phyloP scores from a whole-genome alignment of 2,113 vertebrate species.

The Ciconia maguari region DNA sequence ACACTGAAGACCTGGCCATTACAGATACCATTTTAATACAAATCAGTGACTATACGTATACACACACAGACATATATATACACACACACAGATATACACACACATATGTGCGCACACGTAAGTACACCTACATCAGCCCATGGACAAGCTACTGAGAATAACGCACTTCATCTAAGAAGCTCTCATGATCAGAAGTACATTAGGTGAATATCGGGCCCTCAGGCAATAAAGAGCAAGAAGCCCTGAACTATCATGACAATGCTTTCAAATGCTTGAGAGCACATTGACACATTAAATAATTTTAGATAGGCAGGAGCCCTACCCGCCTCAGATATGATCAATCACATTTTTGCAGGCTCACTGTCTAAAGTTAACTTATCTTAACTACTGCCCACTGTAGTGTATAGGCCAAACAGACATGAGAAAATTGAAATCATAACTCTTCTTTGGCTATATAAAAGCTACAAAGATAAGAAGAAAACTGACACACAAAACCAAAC shows the following conservation, averaged over 20 bases:
- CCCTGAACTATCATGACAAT: not conserved
- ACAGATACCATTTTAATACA: not conserved
- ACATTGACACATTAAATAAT: not conserved
- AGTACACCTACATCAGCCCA: not conserved
- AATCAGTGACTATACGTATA: not conserved
- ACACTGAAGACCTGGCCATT: not conserved
- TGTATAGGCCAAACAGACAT: rapidly evolving
- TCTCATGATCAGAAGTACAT: not conserved
- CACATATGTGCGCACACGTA: not conserved
- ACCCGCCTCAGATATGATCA: not conserved
- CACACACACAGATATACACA: not conserved
- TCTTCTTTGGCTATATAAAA: not conserved
- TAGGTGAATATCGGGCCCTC: not conserved
- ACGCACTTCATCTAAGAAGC: not conserved
- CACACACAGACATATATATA: too few species aligned
- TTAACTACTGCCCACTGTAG: not conserved
- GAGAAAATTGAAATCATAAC: not conserved
- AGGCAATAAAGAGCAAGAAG: not conserved
- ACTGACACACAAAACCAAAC: not conserved
- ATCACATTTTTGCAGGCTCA: not conserved
- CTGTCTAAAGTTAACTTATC: not conserved
- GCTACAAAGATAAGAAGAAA: not conserved
- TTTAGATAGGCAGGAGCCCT: not conserved
- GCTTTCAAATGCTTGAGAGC: not conserved
- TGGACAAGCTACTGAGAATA: rapidly evolving